Conservation (phyloP, 2,888 invertebrate genomes). For the Apomyelois bistriatella region DNA sequence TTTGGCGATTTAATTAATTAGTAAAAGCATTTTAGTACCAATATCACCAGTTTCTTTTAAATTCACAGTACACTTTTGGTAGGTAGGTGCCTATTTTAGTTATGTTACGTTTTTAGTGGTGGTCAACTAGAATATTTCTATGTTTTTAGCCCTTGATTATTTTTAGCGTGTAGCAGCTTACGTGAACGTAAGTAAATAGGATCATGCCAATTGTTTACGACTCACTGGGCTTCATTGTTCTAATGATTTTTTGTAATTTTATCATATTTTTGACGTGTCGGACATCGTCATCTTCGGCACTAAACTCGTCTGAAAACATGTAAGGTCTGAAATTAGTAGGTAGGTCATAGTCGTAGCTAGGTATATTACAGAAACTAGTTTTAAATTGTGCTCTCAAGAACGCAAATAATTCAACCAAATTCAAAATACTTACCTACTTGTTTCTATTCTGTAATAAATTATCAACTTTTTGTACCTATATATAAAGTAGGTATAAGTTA, state of each 20-base stretch:
- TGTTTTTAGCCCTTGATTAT: no score
- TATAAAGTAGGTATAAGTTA: no score
- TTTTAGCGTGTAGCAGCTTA: conserved; percentile 1
- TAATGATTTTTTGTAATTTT: conserved; percentile 13
- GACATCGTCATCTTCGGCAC: conserved; percentile 8
- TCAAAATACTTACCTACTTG: no score
- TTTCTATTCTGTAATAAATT: no score
- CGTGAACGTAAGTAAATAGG: background rate
- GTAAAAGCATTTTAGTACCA: no score
- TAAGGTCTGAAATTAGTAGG: background rate
- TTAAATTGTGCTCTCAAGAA: no score
- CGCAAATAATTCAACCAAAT: no score
- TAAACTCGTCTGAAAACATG: conserved; percentile 17
- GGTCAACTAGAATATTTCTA: background rate
- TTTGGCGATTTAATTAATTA: no score
- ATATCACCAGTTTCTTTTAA: no score
- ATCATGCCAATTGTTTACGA: conserved; percentile 7
- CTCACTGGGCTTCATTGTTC: conserved; percentile 20
- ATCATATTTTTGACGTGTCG: conserved; percentile 14
- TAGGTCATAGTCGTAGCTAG: background rate
- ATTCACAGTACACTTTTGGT: no score
- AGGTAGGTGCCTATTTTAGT: no score
- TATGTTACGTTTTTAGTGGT: background rate
- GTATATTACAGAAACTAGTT: background rate
- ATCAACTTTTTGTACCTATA: no score